phyloP scores from a whole-genome alignment of 2,797 vertebrate species.

The Simalia tracyae region DNA sequence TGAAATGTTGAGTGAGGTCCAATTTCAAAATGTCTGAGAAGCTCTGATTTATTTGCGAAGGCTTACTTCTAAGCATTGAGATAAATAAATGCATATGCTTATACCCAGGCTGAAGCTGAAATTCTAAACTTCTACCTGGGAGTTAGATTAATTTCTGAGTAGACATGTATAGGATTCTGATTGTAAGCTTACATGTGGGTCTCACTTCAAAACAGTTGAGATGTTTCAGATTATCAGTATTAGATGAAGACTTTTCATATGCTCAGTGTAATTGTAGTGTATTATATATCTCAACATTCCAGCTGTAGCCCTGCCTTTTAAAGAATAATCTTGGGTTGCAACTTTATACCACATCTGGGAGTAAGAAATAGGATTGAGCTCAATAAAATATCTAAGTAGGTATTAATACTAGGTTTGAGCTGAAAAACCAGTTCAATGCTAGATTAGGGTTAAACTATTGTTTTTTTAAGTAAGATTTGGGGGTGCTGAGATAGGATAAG shows the following conservation, averaged over 20 bases:
- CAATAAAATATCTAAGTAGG: neutral
- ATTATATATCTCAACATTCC: neutral
- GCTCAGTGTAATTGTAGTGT: neutral
- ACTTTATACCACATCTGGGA: neutral
- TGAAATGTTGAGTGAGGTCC: neutral
- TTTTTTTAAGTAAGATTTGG: too few species aligned
- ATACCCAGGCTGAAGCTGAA: too few species aligned
- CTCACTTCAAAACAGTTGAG: neutral
- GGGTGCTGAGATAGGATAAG: neutral
- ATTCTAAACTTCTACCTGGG: neutral
- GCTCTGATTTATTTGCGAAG: neutral
- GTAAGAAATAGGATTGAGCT: neutral
- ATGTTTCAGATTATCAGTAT: neutral
- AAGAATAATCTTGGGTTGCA: neutral
- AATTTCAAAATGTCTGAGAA: neutral
- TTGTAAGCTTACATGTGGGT: neutral
- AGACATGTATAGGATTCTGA: neutral
- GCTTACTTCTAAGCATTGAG: neutral
- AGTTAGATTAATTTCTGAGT: neutral
- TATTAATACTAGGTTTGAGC: neutral
- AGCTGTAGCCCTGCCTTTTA: neutral
- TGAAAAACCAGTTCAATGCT: neutral
- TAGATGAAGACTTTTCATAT: neutral
- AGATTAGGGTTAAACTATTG: neutral
- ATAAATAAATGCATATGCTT: neutral